Base-by-base conservation (phyloP, 2,888 invertebrate species). In the Hecatera dysodea region DNA sequence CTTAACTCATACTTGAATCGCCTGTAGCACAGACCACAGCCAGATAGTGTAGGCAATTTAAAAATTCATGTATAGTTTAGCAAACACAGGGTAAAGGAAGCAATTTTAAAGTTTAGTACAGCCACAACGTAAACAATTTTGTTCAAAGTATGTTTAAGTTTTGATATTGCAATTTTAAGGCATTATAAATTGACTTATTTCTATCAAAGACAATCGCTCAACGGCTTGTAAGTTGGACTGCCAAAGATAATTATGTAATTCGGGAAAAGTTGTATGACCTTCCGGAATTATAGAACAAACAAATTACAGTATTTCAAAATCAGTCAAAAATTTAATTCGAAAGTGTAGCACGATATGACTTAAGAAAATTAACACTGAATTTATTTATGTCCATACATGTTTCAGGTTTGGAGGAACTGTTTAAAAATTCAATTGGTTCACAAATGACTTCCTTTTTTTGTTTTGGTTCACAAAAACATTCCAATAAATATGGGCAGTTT, bases 371-470 rank as follows among this genome's bases (percentile, higher is more conserved):
- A 1, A 39, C 19, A 19, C 7, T 19, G 12, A 8, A 42, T 3
- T 27, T 8, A 22, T 2, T 7, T 29, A 9, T 15, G 15, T 22
- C 29, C 46, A 75, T 55, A 66, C 42, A 55, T 1, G 42, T 55
- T 39, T 39, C 39, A 39, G 55, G 67, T 39, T 75, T 55, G 27
- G 36, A n/a, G 46, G 42, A 75, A 75, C 24, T n/a, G 7, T 29
- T 66, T n/a, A 1, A 48, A 46, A 46, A 75, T 66, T 55, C 75
- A 66, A 75, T 42, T 59, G 17, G 53, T 24, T 55, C 19, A 66
- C 46, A 64, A 75, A 46, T 42, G 12, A 46, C 75, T 71, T 71
- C 46, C 53, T 55, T 55, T 48, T 33, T n/a, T 39, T 36, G 33
- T 9, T 29, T 2, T 39, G 27, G 27, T 73, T 65, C n/a, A 53